Evolutionary conservation across 2,113 vertebrate genomes (phyloP).

Genomic region (Bostrychus sinensis): DNA sequence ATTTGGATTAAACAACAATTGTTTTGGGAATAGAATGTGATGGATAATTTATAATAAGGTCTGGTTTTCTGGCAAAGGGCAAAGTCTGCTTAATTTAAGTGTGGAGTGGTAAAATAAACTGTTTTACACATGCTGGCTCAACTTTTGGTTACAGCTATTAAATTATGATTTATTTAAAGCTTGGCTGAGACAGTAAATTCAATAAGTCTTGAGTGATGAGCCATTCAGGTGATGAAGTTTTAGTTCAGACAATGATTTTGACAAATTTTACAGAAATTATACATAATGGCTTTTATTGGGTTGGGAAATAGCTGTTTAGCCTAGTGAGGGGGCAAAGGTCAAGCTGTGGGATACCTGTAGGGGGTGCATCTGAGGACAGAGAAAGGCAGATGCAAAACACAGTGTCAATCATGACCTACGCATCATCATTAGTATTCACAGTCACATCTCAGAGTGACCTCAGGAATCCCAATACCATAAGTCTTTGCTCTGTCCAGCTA

Average conservation of each 20-base stretch:
- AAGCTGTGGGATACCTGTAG: background rate
- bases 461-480: background rate
- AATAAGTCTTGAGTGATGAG: background rate
- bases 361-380: background rate
- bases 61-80: background rate
- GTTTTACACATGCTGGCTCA: background rate
- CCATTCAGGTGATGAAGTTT: slow-evolving; percentile 1
- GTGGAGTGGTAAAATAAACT: background rate
- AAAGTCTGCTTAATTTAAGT: background rate
- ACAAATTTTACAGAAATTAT: background rate
- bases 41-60: background rate
- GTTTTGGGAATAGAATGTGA: background rate
- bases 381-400: background rate
- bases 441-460: background rate
- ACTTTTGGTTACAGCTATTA: background rate
- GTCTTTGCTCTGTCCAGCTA: background rate
- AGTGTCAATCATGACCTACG: slow-evolving; percentile 3
- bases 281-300: background rate
- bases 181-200: background rate
- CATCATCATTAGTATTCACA: background rate
- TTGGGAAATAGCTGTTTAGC: too few relatives aligned
- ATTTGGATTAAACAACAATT: background rate
- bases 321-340: background rate
- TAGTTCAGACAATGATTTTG: background rate
- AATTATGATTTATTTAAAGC: background rate